These are phyloP conservation scores for Drymonia ruficornis DNA, from an alignment of 2,888 invertebrate species.

Conservation along the genomic window DNA sequence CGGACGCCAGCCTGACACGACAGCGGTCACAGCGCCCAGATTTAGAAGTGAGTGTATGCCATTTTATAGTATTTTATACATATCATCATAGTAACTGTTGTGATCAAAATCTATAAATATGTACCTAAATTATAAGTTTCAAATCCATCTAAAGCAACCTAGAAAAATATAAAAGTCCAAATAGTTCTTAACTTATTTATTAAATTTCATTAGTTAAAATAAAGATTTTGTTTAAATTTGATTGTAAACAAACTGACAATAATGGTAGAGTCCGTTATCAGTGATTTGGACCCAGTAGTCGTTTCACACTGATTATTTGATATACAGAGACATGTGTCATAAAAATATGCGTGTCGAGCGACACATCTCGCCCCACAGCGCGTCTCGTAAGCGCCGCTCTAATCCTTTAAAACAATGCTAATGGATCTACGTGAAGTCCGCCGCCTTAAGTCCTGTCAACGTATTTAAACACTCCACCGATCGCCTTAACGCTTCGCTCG, in stretches of 20 bases:
- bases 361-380: constrained; percentile 60
- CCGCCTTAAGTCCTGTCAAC: constrained; percentile 77
- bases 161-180: too few relatives aligned
- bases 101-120: too few relatives aligned
- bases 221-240: background rate
- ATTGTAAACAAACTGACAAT: background rate
- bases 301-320: constrained; percentile 72
- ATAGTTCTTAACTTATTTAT: too few relatives aligned
- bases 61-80: constrained; percentile 34
- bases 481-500: constrained; percentile 79
- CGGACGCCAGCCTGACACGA: constrained; percentile 56
- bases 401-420: constrained; percentile 85
- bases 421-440: constrained; percentile 77
- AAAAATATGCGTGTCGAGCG: constrained; percentile 76
- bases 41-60: constrained; percentile 47
- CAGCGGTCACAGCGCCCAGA: constrained; percentile 58
- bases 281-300: constrained; percentile 70
- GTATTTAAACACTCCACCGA: constrained; percentile 68
- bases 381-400: constrained; percentile 70
- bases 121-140: too few relatives aligned
- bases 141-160: too few relatives aligned
- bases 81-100: background rate
- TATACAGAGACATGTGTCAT: constrained; percentile 76
- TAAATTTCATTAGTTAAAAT: background rate
- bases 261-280: constrained; percentile 48